phyloP scores from a whole-genome alignment of 2,888 invertebrate genomes.

The Eilema caniola region DNA sequence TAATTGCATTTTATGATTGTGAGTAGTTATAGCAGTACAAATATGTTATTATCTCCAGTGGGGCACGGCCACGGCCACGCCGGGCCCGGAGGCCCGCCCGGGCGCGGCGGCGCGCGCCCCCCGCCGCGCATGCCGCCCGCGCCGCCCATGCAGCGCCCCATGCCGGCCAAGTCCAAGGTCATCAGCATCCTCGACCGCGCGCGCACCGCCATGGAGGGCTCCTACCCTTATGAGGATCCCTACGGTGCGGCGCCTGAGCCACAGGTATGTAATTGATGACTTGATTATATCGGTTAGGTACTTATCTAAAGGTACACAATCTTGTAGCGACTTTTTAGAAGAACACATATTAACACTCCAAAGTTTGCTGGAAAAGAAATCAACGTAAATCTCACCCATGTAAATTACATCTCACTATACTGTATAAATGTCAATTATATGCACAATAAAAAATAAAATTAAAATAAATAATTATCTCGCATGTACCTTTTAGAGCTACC shows the following conservation, averaged over 20 bases:
- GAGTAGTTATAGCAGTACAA: too few relatives aligned
- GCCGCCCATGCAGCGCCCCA: slow-evolving; percentile 83
- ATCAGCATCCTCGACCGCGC: slow-evolving; percentile 94
- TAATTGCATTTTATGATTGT: too few relatives aligned
- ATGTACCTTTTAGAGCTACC: slow-evolving; percentile 21
- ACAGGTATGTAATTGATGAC: slow-evolving; percentile 60
- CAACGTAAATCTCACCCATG: too few relatives aligned
- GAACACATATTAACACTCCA: too few relatives aligned
- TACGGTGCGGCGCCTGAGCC: slow-evolving; percentile 71
- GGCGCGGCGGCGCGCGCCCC: slow-evolving; percentile 55
- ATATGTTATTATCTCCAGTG: neutral
- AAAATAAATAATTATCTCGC: neutral
- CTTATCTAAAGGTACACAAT: too few relatives aligned
- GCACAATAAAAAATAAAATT: too few relatives aligned
- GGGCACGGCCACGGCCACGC: slow-evolving; percentile 10
- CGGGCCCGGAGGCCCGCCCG: slow-evolving; percentile 43
- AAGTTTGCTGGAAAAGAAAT: too few relatives aligned
- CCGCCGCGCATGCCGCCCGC: slow-evolving; percentile 66
- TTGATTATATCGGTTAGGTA: too few relatives aligned
- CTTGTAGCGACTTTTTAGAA: too few relatives aligned
- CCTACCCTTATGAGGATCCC: slow-evolving; percentile 87
- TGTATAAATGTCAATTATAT: too few relatives aligned
- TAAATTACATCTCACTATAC: too few relatives aligned
- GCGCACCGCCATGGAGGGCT: slow-evolving; percentile 93
- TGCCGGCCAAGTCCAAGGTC: slow-evolving; percentile 91